phyloP scores from a whole-genome alignment of 2,888 invertebrate species.

The Rhagonycha lutea region DNA sequence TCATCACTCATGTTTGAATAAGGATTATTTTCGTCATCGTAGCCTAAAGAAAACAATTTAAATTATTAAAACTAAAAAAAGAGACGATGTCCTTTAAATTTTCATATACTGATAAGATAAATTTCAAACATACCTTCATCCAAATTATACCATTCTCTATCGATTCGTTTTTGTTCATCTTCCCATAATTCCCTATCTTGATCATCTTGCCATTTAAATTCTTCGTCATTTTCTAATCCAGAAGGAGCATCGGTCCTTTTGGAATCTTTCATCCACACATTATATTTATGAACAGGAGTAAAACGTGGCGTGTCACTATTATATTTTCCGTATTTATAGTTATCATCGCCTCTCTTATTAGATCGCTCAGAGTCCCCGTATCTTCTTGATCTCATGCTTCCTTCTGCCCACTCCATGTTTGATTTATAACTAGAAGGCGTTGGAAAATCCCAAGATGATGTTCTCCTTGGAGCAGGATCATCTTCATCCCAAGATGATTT shows the following conservation, averaged over 20 bases:
- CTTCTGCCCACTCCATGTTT: constrained; percentile 49
- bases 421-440: constrained; percentile 70
- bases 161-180: constrained; percentile 86
- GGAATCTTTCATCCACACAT: constrained; percentile 74
- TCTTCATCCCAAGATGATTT: constrained; percentile 78
- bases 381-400: constrained; percentile 38
- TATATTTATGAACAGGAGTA: constrained; percentile 86
- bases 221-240: constrained; percentile 56
- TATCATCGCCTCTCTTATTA: constrained; percentile 55
- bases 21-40: constrained; percentile 90
- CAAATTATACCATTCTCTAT: constrained; percentile 96
- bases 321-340: constrained; percentile 32
- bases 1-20: constrained; percentile 89
- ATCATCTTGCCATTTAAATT: constrained; percentile 66
- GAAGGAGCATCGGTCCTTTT: constrained; percentile 71
- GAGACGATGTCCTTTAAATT: no score
- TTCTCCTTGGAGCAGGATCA: constrained; percentile 62
- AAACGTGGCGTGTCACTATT: constrained; percentile 77
- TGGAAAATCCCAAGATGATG: constrained; percentile 91
- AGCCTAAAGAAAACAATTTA: constrained; percentile 56
- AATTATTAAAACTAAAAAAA: not conserved
- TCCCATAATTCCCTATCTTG: constrained; percentile 85
- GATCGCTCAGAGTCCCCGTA: constrained; percentile 50
- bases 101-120: no score
- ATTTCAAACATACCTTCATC: constrained; percentile 75